Percentiles rank a stretch among this genome's conserved stretches.
phyloP scores from a whole-genome alignment of 2,113 vertebrate genomes.

The Alces alces region DNA sequence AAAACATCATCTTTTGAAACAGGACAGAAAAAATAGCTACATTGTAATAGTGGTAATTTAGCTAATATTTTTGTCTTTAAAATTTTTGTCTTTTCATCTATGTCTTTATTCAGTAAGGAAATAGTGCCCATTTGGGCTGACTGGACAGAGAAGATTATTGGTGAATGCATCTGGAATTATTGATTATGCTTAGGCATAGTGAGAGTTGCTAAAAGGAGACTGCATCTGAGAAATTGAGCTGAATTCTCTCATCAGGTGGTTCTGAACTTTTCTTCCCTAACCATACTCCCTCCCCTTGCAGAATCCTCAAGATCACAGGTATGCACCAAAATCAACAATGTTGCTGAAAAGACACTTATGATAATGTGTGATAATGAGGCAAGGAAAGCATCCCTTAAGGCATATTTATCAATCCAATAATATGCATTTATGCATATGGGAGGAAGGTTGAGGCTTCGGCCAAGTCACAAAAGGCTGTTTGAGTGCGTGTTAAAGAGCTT shows the following conservation, averaged over 20 bases:
- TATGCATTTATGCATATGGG: not conserved
- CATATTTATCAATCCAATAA: not conserved
- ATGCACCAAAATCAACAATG: not conserved
- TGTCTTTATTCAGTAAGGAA: constrained; percentile 28
- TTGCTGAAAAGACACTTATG: constrained; percentile 20
- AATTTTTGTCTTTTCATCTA: constrained; percentile 33
- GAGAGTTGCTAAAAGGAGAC: constrained; percentile 11
- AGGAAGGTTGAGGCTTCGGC: not conserved
- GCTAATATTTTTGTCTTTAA: constrained; percentile 50
- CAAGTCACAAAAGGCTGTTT: not conserved
- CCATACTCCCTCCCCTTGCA: not conserved
- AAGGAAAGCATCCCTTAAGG: not conserved
- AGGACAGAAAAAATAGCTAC: constrained; percentile 39
- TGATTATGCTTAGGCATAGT: constrained; percentile 19
- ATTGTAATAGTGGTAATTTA: constrained; percentile 32
- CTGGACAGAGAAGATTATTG: constrained; percentile 32
- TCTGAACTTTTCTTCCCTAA: not conserved
- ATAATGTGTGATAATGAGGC: not conserved
- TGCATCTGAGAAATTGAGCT: not conserved
- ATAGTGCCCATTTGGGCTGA: not conserved
- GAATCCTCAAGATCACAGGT: not conserved
- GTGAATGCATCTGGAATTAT: constrained; percentile 38
- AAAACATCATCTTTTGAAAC: constrained; percentile 56
- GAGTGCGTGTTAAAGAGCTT: not conserved
- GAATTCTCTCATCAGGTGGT: not conserved